A percentile compares a stretch with the other conserved stretches of the same genome.
Conservation (phyloP, 2,888 invertebrate genomes). For the Epinotia bilunana region DNA sequence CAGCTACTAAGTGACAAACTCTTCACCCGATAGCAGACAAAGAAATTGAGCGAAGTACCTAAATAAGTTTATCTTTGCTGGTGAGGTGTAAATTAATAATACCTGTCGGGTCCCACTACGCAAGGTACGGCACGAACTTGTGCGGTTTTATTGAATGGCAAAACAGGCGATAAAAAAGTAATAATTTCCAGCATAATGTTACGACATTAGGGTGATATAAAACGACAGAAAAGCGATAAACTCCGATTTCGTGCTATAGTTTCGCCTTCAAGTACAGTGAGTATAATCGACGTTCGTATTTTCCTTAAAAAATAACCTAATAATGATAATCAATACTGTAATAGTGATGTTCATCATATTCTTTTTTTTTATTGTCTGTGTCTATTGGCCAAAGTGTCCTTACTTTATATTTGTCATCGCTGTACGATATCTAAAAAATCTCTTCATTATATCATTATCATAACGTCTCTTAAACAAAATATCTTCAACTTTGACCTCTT, state of each 20-base stretch:
- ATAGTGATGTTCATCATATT: background rate
- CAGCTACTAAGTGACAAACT: no score
- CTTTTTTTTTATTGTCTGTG: background rate
- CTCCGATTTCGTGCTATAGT: background rate
- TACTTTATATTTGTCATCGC: background rate
- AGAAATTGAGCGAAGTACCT: no score
- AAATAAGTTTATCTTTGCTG: background rate
- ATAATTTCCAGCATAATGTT: conserved; percentile 20
- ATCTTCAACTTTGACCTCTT: conserved; percentile 60
- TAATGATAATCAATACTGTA: background rate
- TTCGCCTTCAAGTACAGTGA: background rate
- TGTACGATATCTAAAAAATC: conserved; percentile 2
- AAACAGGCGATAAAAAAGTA: conserved; percentile 2
- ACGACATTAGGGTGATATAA: conserved; percentile 5
- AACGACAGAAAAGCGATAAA: background rate
- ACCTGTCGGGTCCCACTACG: background rate
- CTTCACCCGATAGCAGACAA: no score
- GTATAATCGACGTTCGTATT: background rate
- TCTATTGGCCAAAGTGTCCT: background rate
- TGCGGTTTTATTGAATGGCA: background rate
- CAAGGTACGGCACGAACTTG: background rate
- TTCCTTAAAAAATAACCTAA: background rate
- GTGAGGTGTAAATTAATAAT: background rate
- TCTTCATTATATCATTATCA: conserved; percentile 38
- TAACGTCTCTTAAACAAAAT: conserved; percentile 50